A percentile compares a stretch with the other conserved stretches of the same genome.
These are phyloP conservation scores for Notamacropus eugenii DNA, from an alignment of 2,797 vertebrate species.

Conservation along the genomic window DNA sequence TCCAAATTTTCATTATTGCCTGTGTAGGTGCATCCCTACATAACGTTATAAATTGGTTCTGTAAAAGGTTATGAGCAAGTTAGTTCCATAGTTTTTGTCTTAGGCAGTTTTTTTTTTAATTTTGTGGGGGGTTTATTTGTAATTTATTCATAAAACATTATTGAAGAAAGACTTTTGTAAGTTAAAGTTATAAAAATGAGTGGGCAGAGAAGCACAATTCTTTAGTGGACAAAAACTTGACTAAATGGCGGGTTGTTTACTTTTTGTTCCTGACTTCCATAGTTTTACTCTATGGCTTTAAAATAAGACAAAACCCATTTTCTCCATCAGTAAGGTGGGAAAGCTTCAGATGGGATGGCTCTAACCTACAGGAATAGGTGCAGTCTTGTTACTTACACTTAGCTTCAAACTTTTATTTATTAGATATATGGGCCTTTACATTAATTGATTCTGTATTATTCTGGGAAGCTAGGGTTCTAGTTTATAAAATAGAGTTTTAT, in stretches of 20 bases:
- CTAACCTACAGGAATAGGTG: not conserved
- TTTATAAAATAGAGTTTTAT: not conserved
- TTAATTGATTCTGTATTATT: not conserved
- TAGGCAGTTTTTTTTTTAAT: not conserved
- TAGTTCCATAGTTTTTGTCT: not conserved
- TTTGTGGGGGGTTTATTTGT: not conserved
- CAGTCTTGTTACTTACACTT: not conserved
- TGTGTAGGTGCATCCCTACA: not conserved
- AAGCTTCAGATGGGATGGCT: not conserved
- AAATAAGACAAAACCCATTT: not conserved
- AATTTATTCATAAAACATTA: not conserved
- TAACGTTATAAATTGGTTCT: not conserved
- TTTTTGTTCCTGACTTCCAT: not conserved
- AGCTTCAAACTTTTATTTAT: not conserved
- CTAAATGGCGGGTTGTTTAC: not conserved
- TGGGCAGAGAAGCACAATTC: not conserved
- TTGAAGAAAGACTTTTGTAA: conserved; percentile 3
- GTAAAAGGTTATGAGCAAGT: not conserved
- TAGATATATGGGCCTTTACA: not conserved
- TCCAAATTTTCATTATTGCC: not conserved
- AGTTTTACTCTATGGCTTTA: conserved; percentile 10
- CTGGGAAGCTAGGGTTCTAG: not conserved
- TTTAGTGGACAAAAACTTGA: not conserved
- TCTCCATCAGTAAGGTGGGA: not conserved
- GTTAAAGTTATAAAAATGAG: not conserved